Evolutionary conservation across 1,140 invertebrate species (phyloP), one percentile per base, ranked within the genome.

Genomic region (Pemphigus obesinymphae): DNA sequence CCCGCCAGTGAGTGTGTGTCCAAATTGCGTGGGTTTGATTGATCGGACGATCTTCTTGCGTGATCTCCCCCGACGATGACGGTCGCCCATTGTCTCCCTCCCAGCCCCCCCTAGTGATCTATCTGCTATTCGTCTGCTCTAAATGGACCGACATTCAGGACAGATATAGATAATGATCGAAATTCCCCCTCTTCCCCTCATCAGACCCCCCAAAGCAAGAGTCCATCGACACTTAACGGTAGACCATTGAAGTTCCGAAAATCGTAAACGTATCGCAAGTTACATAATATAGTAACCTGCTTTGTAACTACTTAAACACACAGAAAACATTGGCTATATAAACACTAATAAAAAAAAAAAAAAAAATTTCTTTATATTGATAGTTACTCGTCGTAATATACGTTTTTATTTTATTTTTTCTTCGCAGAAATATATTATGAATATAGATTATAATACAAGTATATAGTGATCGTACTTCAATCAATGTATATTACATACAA

Each of bases 31-130:
- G 76, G 76, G 76, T 43, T 80, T 80, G 76, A 80, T 80, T 45
- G 76, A 80, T 80, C 76, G 76, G 76, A 20, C 76, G 76, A 63
- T 80, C 76, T 63, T 80, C 76, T 80, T 37, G 55, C 37, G 55
- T 63, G 76, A 78, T 78, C 34, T 78, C 29, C 13, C 23, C 23
- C 37, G n/a, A 70, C 40, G 43, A 72, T 20, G 43, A 31, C 26
- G 37, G 55, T 80, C 76, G 23, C 37, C 34, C 34, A 78, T 61
- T 78, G 53, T 78, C 17, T 76, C 45, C 55, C 31, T 26, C 48
- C 23, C 23, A 6, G 29, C 23, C 50, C 5, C 10, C 34, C n/a
- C 11, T 4, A 10, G 31, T 31, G 34, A 34, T 3, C 53, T 37
- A 78, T 78, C 29, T 78, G 48, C 29, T 10, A 20, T 75, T 29